Evolutionary conservation across 2,113 vertebrate genomes (phyloP).

Genomic region (Acanthochromis polyacanthus): DNA sequence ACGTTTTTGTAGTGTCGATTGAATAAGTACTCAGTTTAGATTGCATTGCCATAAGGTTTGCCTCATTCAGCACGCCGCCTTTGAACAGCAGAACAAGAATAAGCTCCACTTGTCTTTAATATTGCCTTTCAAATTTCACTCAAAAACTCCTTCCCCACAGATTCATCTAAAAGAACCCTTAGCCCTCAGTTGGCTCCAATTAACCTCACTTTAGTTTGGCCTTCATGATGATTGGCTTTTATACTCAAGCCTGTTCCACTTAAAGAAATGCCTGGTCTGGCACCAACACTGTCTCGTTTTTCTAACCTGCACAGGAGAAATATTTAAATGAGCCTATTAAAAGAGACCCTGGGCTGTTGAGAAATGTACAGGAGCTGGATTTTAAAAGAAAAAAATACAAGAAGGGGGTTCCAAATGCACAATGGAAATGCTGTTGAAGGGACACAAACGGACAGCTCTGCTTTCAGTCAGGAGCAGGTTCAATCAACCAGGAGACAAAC

Average conservation of each 20-base stretch:
- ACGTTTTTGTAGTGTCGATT: slow-evolving; percentile 39
- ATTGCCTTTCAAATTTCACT: slow-evolving; percentile 37
- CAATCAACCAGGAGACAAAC: slow-evolving; percentile 55
- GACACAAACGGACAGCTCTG: slow-evolving; percentile 33
- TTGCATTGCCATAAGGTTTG: slow-evolving; percentile 19
- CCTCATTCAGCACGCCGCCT: slow-evolving; percentile 26
- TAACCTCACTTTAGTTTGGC: slow-evolving; percentile 70
- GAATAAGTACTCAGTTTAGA: slow-evolving; percentile 34
- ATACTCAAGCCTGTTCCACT: slow-evolving; percentile 51
- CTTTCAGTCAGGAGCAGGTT: slow-evolving; percentile 49
- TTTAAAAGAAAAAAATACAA: slow-evolving; percentile 17
- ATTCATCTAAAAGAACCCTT: slow-evolving; percentile 43
- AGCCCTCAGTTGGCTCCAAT: slow-evolving; percentile 63
- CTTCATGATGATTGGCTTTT: slow-evolving; percentile 71
- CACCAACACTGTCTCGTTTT: slow-evolving; percentile 48
- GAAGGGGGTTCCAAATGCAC: background rate
- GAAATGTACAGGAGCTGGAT: slow-evolving; percentile 28
- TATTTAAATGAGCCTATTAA: slow-evolving; percentile 75
- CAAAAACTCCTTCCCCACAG: slow-evolving; percentile 20
- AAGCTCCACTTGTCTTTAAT: slow-evolving; percentile 35
- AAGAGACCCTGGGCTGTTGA: slow-evolving; percentile 42
- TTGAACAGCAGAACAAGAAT: slow-evolving; percentile 35
- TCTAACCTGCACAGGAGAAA: slow-evolving; percentile 59
- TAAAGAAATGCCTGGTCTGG: slow-evolving; percentile 58
- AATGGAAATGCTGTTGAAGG: slow-evolving; percentile 4